phyloP scores from a whole-genome alignment of 2,888 invertebrate species.

The Antheraea assamensis region DNA sequence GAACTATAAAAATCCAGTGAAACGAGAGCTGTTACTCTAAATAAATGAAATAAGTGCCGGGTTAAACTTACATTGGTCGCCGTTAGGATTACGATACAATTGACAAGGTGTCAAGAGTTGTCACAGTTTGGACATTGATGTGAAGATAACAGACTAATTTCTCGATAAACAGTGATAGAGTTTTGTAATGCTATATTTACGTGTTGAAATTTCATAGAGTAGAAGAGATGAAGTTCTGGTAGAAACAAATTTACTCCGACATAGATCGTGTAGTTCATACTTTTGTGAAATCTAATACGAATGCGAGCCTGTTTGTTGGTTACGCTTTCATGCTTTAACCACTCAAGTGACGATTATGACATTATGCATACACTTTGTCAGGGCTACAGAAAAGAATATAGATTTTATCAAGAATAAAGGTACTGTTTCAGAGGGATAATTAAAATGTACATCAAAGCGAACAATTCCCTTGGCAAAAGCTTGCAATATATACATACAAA shows the following conservation, averaged over 20 bases:
- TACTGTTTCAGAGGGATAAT: no score
- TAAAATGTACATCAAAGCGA: no score
- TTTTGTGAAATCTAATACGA: no score
- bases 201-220: slow-evolving; percentile 1
- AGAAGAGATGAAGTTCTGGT: neutral
- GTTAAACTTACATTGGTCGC: neutral
- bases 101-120: slow-evolving; percentile 22
- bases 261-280: neutral
- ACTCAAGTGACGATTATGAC: no score
- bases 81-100: slow-evolving; percentile 11
- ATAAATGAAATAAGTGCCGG: neutral
- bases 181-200: slow-evolving; percentile 4
- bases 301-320: no score
- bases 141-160: slow-evolving; percentile 6
- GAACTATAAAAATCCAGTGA: neutral
- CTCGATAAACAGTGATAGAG: slow-evolving; percentile 6
- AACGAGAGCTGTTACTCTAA: neutral
- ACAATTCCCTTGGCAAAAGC: no score
- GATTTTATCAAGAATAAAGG: no score
- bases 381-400: no score
- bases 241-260: neutral
- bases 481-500: no score
- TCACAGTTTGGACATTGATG: slow-evolving; percentile 16
- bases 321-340: no score
- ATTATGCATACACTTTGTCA: no score